These are phyloP conservation scores for Enhydra lutris DNA, from an alignment of 2,113 vertebrate genomes.

Conservation along the genomic window DNA sequence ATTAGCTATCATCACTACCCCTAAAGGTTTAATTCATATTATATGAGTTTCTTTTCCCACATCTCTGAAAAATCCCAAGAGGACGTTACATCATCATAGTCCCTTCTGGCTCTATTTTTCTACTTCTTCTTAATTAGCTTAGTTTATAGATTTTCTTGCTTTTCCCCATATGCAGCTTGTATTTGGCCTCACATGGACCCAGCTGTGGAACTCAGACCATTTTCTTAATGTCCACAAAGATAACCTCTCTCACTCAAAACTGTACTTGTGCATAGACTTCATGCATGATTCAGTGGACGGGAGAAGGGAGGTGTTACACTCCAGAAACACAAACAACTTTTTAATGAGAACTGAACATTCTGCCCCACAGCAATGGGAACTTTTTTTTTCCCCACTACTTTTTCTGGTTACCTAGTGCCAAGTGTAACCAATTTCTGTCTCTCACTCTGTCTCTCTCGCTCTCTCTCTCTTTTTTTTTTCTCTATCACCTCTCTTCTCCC, in stretches of 20 bases:
- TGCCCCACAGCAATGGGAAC: neutral
- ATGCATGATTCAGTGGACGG: neutral
- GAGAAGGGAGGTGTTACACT: neutral
- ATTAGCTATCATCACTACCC: neutral
- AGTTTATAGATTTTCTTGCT: conserved; percentile 6
- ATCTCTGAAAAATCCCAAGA: conserved; percentile 33
- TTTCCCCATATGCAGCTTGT: neutral
- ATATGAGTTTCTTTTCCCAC: neutral
- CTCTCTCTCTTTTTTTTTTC: neutral
- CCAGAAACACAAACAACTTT: neutral
- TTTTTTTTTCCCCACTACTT: neutral
- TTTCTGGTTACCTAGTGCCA: neutral
- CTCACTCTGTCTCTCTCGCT: neutral
- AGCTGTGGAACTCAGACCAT: neutral
- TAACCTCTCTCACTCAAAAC: neutral
- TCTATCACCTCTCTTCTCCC: neutral
- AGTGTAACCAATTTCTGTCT: neutral
- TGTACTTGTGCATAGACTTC: neutral
- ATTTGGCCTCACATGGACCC: neutral
- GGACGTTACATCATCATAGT: neutral
- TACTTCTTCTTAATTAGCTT: conserved; percentile 45
- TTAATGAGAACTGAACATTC: neutral
- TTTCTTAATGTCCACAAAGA: conserved; percentile 1
- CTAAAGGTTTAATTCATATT: neutral
- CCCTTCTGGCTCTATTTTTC: conserved; percentile 17